Percentiles rank a stretch among this genome's conserved stretches.
Evolutionary conservation across 2,797 vertebrate genomes (phyloP).

Genomic region (Menidia menidia): DNA sequence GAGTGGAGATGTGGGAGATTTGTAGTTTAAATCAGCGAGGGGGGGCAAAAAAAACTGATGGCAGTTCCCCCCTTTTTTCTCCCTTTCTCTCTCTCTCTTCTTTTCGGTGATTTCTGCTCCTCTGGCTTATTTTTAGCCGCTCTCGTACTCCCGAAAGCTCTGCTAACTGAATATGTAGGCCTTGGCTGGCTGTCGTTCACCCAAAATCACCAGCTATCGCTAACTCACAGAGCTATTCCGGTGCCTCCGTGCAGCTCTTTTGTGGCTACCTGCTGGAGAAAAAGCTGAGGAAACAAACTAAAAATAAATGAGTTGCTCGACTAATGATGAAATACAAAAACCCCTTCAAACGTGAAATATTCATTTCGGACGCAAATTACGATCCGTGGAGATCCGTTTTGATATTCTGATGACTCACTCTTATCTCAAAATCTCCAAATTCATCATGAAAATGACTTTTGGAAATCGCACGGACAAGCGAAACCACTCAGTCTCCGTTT

Average conservation of each 20-base stretch:
- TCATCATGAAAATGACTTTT: conserved; percentile 1
- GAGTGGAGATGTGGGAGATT: conserved; percentile 83
- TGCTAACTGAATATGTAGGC: conserved; percentile 80
- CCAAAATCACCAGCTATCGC: conserved; percentile 55
- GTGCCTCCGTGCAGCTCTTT: conserved; percentile 55
- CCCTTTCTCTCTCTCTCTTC: conserved; percentile 32
- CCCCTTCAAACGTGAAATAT: conserved; percentile 62
- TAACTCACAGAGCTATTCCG: conserved; percentile 65
- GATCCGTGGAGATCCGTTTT: conserved; percentile 34
- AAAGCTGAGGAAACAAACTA: conserved; percentile 11
- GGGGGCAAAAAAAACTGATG: conserved; percentile 80
- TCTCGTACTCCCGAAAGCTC: conserved; percentile 76
- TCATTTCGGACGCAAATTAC: conserved; percentile 68
- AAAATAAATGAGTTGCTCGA: conserved; percentile 38
- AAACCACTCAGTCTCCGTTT: conserved; percentile 59
- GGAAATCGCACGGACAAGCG: conserved; percentile 22
- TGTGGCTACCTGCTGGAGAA: conserved; percentile 66
- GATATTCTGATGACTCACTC: conserved; percentile 55
- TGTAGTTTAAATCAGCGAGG: conserved; percentile 83
- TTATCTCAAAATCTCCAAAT: conserved; percentile 36
- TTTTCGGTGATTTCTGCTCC: conserved; percentile 64
- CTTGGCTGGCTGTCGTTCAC: conserved; percentile 71
- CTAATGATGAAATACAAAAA: conserved; percentile 55
- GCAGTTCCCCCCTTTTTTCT: conserved; percentile 61
- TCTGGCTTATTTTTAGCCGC: conserved; percentile 80